Evolutionary conservation across 2,113 vertebrate species (phyloP), one percentile per base, ranked within the genome.

Genomic region (Typhlomys cinereus): DNA sequence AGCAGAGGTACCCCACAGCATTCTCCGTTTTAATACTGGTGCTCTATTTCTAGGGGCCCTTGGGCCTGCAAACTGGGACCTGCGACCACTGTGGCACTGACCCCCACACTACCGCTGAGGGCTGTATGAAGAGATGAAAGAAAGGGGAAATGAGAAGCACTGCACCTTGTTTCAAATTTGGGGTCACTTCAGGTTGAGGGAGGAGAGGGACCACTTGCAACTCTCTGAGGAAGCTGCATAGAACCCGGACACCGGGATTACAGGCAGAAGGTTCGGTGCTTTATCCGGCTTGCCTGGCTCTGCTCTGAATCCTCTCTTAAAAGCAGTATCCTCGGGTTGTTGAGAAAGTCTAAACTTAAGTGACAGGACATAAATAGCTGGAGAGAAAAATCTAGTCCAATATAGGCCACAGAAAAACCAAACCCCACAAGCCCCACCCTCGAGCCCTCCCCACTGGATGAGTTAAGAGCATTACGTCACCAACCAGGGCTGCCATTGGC

Each of bases 301-400:
- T 91, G 36, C 41, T 94, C 84, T 93, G 95, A 95, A 96, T 94
- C 86, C 92, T 89, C 46, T 91, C 93, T 96, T 94, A 92, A 95
- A 96, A 85, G 92, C 93, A 82, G 92, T 84, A 85, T 86, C 71
- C 82, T 85, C 44, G 17, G n/a, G 89, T 91, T 95, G 89, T 94
- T 57, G 57, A 91, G 92, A 96, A 95, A 96, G 85, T 80, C 91
- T 94, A 87, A 95, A 97, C 57, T 94, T 97, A 90, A 96, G 91
- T 89, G 91, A 93, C 92, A 96, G 92, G 39, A 96, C 89, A 93
- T 92, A 96, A 96, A 97, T 96, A 96, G 94, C 93, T 92, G 41
- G 91, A 95, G 80, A 95, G 95, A 93, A 95, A 96, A 96, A 95
- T 91, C 83, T 86, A 94, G 86, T 96, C 95, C 93, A 96, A 94